Base-by-base conservation (phyloP, 2,797 vertebrate genomes). In the Chanos chanos region DNA sequence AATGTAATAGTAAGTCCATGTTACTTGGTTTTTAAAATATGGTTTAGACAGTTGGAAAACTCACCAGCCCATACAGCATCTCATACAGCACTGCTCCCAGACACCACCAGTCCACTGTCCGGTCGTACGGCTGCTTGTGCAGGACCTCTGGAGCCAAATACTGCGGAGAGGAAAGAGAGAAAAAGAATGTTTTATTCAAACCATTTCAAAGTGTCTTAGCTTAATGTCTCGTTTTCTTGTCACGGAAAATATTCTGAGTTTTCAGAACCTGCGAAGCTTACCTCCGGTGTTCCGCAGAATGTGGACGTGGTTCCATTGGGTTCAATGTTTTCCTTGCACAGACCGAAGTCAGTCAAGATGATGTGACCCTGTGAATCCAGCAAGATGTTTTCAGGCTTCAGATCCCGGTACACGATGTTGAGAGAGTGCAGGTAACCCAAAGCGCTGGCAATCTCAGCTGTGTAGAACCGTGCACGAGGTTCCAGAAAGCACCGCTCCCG, bases 41-140 rank as follows among this genome's bases (percentile, higher is more conserved):
- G 13, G 24, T 44, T 27, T 4, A 4, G 16, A 9, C 1, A 10
- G 5, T 27, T 15, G 7, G 25, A 37, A 13, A 19, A 82, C 94
- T 91, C 86, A 99, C 97, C 92, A 99, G 81, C 82, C 97, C 97
- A 56, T 99, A 99, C 3, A 99, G 89, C 97, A 99, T 99, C 82
- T 99, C 96, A 0, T 98, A 99, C 10, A 99, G 83, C 65, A 99
- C 97, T 0, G 97, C 95, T 39, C 97, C 96, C 70, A 99, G 88
- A 79, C 97, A 99, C 97, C 97, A 99, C 97, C 97, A 99, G 87
- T 99, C 97, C 48, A 99, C 96, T 0, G 96, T 97, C 25, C 96
- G 81, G 80, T 99, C 97, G 5, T 99, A 99, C 0, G 97, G 95
- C 81, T 99, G 96, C 88, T 99, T 99, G 77, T 98, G 95, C 56